A percentile compares a stretch with the other conserved stretches of the same genome.
phyloP scores from a whole-genome alignment of 2,888 invertebrate genomes.

The Drosophila rubida region DNA sequence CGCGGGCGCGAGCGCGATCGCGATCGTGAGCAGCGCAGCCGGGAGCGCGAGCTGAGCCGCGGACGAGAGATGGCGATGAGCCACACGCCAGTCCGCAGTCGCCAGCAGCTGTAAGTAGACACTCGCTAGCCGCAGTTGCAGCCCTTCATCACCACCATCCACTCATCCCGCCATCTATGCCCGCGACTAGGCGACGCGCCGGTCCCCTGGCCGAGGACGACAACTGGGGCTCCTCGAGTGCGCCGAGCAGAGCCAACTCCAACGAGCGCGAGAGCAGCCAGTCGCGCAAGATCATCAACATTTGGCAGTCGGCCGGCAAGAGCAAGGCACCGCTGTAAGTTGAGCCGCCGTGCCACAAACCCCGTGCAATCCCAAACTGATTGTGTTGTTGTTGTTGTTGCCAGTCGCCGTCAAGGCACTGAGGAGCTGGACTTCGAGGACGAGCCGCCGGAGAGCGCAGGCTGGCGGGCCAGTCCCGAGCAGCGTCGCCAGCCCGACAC shows the following conservation, averaged over 20 bases:
- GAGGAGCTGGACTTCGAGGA: constrained; percentile 76
- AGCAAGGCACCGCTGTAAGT: constrained; percentile 70
- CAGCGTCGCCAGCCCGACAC: constrained; percentile 47
- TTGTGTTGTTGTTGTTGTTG: constrained; percentile 4
- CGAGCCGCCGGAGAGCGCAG: constrained; percentile 55
- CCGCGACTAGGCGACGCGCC: constrained; percentile 66
- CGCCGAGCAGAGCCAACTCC: constrained; percentile 79
- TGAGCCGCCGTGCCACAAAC: constrained; percentile 12
- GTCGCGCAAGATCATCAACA: constrained; percentile 64
- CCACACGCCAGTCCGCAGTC: constrained; percentile 73
- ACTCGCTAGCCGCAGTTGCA: neutral
- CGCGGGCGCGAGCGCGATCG: constrained; percentile 37
- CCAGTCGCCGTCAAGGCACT: constrained; percentile 76
- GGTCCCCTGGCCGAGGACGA: constrained; percentile 66
- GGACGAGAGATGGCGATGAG: constrained; percentile 67
- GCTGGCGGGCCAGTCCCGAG: constrained; percentile 69
- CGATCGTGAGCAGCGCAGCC: constrained; percentile 67
- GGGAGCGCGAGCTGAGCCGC: constrained; percentile 72
- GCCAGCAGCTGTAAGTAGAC: constrained; percentile 77
- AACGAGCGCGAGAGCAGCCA: constrained; percentile 79
- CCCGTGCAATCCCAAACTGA: neutral
- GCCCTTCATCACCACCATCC: constrained; percentile 30
- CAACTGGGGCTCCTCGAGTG: constrained; percentile 81
- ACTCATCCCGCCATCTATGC: constrained; percentile 38
- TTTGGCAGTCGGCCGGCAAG: constrained; percentile 68